Evolutionary conservation across 2,113 vertebrate species (phyloP).

Genomic region (Chinchilla lanigera): DNA sequence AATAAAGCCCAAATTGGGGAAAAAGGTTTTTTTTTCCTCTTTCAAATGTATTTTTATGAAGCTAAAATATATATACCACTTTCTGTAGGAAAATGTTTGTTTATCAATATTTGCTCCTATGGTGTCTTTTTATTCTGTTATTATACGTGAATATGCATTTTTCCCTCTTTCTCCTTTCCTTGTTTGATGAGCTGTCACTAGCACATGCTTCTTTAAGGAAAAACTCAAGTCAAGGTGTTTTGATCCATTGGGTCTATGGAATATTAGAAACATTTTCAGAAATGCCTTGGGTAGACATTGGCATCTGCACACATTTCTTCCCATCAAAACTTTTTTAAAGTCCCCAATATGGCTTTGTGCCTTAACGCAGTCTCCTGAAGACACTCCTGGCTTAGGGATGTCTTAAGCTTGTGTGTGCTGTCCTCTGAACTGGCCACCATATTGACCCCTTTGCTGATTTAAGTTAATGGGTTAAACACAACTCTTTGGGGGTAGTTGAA

Average conservation of each 20-base stretch:
- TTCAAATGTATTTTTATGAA: conserved; percentile 80
- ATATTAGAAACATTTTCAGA: conserved; percentile 54
- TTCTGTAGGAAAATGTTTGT: conserved; percentile 76
- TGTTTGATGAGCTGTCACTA: conserved; percentile 54
- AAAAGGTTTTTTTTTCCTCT: neutral
- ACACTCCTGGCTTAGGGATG: neutral
- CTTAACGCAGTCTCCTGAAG: neutral
- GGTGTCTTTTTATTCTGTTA: conserved; percentile 64
- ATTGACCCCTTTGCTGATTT: neutral
- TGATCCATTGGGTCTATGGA: conserved; percentile 32
- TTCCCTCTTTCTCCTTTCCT: conserved; percentile 20
- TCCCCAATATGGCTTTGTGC: accelerated
- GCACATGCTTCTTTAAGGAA: neutral
- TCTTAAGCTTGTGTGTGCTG: accelerated
- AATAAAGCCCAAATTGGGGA: conserved; percentile 78
- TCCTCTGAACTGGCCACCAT: neutral
- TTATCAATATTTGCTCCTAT: conserved; percentile 72
- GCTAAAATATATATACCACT: conserved; percentile 74
- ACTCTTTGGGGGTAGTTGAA: conserved; percentile 55
- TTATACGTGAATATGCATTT: conserved; percentile 79
- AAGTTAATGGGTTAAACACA: conserved; percentile 59
- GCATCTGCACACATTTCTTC: conserved; percentile 23
- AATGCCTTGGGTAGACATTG: conserved; percentile 23
- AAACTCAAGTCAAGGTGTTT: conserved; percentile 16
- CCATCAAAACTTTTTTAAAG: conserved; percentile 19